Evolutionary conservation across 2,888 invertebrate species (phyloP), one percentile per base, ranked within the genome.

Genomic region (Melanophora roralis): DNA sequence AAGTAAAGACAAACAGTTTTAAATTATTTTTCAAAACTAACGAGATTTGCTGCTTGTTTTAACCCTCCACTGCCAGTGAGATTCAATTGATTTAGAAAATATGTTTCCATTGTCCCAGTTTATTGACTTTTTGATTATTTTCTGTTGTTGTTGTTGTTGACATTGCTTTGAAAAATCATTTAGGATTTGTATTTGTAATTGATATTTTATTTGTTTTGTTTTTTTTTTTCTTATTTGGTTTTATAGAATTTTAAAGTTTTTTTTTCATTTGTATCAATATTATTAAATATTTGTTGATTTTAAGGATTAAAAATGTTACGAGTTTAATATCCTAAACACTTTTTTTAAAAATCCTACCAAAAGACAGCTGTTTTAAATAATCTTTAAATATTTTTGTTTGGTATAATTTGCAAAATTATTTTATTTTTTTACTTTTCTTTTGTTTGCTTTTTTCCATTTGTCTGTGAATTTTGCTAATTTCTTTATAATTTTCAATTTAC

Each of bases 121-220:
- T 38, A 67, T 60, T 60, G 59, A 27, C 60, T 64, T 68, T 47
- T 32, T 23, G 8, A 36, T 11, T 49, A 23, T 57, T 68, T 47
- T 0, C 14, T 34, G 6, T 14, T 23, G 9, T 4, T 43, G 27
- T 9, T 38, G 23, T 27, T 16, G 8, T 47, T 12, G 7, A 9
- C 43, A 34, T 60, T 69, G 38, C 81, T 78, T 27, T 23, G 40
- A 49, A 62, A 80, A 80, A 74, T 82, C 65, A 78, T 83, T 82
- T 82, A 57, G 59, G 45, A 64, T 76, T 74, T 67, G 60, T 77
- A 78, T 80, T 77, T 78, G 77, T 80, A 83, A 82, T 81, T 83
- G 77, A 80, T 82, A 78, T 81, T 83, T 82, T 81, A 75, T 81
- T 81, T 82, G 73, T 78, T 38, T 40, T 55, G 40, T 45, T 40